phyloP scores from a whole-genome alignment of 2,113 vertebrate species.

The Peucedramus taeniatus region DNA sequence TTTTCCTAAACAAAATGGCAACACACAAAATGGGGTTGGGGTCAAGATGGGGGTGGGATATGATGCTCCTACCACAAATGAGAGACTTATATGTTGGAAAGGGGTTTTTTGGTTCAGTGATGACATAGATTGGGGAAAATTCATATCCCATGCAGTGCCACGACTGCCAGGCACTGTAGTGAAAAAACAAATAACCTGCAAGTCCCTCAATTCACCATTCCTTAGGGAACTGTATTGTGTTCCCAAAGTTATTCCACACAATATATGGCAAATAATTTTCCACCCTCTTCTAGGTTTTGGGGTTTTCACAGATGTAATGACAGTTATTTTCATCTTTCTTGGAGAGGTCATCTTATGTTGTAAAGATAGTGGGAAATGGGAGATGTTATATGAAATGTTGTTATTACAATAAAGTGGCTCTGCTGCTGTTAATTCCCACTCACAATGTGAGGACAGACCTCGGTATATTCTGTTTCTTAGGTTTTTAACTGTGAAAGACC shows the following conservation, averaged over 20 bases:
- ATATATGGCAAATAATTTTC: slow-evolving; percentile 41
- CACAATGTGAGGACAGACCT: neutral
- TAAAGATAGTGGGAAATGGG: slow-evolving; percentile 48
- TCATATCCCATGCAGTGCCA: neutral
- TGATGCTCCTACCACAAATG: neutral
- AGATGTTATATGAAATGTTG: slow-evolving; percentile 19
- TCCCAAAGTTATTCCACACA: slow-evolving; percentile 54
- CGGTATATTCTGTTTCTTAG: neutral
- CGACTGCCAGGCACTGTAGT: neutral
- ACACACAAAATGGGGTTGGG: neutral
- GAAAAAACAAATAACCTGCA: neutral
- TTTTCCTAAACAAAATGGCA: neutral
- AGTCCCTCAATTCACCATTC: neutral
- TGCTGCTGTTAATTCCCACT: neutral
- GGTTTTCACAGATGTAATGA: slow-evolving; percentile 58
- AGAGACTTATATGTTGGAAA: neutral
- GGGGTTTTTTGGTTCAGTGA: neutral
- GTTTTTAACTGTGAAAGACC: neutral
- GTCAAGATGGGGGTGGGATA: neutral
- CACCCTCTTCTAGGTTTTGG: neutral
- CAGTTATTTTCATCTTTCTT: slow-evolving; percentile 61
- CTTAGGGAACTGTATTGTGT: neutral
- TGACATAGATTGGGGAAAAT: neutral
- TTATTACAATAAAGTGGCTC: neutral
- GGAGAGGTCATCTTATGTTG: slow-evolving; percentile 37